A percentile compares a stretch with the other conserved stretches of the same genome.
Conservation (phyloP, 2,797 vertebrate species). For the Graptemys geographica region DNA sequence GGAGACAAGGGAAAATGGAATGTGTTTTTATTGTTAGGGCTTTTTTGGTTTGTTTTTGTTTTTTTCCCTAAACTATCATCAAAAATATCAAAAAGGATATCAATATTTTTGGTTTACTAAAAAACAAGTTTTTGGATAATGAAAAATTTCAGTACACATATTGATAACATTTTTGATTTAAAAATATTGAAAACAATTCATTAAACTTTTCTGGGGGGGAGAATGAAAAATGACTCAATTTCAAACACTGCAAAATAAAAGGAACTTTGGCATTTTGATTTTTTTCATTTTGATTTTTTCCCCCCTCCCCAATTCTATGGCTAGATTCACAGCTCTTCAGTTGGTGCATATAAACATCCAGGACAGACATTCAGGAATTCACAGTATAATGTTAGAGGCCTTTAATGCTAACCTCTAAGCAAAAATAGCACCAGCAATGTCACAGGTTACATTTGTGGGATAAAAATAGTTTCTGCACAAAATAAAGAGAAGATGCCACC, state of each 20-base stretch:
- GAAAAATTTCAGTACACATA: not conserved
- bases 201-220: not conserved
- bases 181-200: not conserved
- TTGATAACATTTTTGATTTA: not conserved
- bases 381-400: not conserved
- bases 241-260: not conserved
- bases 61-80: not conserved
- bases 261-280: not conserved
- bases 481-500: not conserved
- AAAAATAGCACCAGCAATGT: not conserved
- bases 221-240: not conserved
- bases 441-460: not conserved
- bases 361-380: not conserved
- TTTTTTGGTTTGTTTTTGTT: not conserved
- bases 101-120: not conserved
- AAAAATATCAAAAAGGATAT: slow-evolving; percentile 33
- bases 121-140: not conserved
- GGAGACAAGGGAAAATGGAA: not conserved
- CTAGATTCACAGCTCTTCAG: not conserved
- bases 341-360: no score
- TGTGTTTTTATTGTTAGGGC: not conserved
- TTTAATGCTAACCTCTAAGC: not conserved
- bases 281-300: not conserved
- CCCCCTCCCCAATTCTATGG: not conserved
- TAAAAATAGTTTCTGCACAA: not conserved